phyloP scores from a whole-genome alignment of 2,113 vertebrate genomes.

The Eretmochelys imbricata region DNA sequence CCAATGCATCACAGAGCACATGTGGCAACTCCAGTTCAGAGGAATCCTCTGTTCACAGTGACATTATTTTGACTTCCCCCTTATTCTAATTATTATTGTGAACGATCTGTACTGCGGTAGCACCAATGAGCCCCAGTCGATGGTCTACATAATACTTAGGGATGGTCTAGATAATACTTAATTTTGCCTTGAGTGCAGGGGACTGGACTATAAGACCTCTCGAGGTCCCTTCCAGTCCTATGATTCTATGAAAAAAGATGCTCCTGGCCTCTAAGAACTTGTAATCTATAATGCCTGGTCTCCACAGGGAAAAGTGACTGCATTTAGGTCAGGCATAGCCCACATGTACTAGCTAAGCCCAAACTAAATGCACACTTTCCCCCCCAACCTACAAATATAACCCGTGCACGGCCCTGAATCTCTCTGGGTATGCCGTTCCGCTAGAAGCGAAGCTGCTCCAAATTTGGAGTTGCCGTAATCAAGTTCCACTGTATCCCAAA shows the following conservation, averaged over 20 bases:
- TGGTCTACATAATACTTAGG: too few species aligned
- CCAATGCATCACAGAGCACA: neutral
- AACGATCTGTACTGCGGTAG: too few species aligned
- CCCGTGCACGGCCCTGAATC: neutral
- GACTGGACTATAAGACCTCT: too few species aligned
- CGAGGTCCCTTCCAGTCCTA: too few species aligned
- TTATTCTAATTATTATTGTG: too few species aligned
- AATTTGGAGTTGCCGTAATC: neutral
- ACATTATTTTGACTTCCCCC: too few species aligned
- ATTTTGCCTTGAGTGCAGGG: too few species aligned
- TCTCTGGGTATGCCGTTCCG: neutral
- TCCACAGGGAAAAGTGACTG: neutral
- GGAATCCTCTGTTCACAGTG: too few species aligned
- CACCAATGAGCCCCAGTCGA: too few species aligned
- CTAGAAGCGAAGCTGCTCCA: neutral
- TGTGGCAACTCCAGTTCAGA: too few species aligned
- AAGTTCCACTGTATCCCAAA: neutral
- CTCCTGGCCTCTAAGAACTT: neutral
- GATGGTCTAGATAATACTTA: too few species aligned
- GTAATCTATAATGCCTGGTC: neutral
- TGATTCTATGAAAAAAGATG: neutral
- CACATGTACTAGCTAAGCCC: neutral
- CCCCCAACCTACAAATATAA: neutral
- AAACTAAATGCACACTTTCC: neutral
- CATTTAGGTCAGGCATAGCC: neutral